Percentiles rank a stretch among this genome's conserved stretches.
Evolutionary conservation across 2,797 vertebrate species (phyloP).

Genomic region (Hoplostethus atlanticus): DNA sequence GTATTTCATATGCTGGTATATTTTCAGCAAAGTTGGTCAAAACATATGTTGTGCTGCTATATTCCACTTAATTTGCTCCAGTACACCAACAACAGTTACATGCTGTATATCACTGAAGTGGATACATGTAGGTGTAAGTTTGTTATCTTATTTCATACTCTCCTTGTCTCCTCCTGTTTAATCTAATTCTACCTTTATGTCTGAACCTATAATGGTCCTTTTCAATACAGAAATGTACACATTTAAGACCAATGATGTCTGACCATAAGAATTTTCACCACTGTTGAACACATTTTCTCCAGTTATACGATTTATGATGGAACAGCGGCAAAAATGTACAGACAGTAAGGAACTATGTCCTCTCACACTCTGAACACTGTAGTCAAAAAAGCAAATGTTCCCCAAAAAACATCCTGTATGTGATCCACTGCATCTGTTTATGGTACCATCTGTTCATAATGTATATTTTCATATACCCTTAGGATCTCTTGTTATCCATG

Average conservation of each 20-base stretch:
- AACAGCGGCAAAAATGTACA: conserved; percentile 22
- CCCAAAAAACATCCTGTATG: conserved; percentile 42
- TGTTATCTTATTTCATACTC: conserved; percentile 10
- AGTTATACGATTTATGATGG: conserved; percentile 17
- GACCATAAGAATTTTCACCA: conserved; percentile 37
- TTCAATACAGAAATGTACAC: conserved; percentile 67
- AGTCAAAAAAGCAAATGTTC: conserved; percentile 35
- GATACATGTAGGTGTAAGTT: neutral
- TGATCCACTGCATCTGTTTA: conserved; percentile 25
- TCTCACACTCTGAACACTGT: conserved; percentile 62
- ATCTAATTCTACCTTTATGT: conserved; percentile 29
- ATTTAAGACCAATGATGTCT: conserved; percentile 23
- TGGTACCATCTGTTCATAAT: conserved; percentile 53
- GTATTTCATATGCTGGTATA: neutral
- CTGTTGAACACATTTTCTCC: conserved; percentile 13
- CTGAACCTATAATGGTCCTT: conserved; percentile 15
- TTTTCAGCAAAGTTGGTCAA: neutral
- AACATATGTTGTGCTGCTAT: neutral
- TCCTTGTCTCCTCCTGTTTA: conserved; percentile 36
- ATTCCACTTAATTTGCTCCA: neutral
- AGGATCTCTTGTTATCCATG: conserved; percentile 17
- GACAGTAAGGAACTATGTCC: conserved; percentile 15
- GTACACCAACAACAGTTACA: conserved; percentile 7
- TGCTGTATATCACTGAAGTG: neutral
- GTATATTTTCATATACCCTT: conserved; percentile 31